These are phyloP conservation scores for Cydia amplana DNA, from an alignment of 1,140 invertebrate species.

Conservation along the genomic window DNA sequence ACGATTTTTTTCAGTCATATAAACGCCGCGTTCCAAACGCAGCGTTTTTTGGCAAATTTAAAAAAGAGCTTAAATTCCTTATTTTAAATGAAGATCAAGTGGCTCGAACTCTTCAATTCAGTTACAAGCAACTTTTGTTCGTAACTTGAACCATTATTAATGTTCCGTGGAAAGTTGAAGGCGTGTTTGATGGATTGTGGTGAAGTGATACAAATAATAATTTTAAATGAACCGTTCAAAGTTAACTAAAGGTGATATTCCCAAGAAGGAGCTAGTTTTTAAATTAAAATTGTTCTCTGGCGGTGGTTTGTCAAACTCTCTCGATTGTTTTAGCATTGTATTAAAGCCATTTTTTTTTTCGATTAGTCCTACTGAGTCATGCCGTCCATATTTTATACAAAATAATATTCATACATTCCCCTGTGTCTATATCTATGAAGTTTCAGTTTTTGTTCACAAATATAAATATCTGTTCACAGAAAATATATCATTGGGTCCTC, in stretches of 20 bases:
- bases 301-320: background rate
- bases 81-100: background rate
- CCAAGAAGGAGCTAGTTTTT: background rate
- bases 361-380: too few species aligned
- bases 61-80: too few species aligned
- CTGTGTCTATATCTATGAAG: too few species aligned
- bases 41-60: too few species aligned
- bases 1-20: too few species aligned
- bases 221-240: conserved; percentile 6
- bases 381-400: too few species aligned
- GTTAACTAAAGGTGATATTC: background rate
- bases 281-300: background rate
- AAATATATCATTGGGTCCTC: too few species aligned
- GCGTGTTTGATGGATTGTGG: conserved; percentile 12
- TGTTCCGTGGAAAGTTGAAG: conserved; percentile 22
- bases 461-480: too few species aligned
- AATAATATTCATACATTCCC: too few species aligned
- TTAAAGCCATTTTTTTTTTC: too few species aligned
- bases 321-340: background rate
- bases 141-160: conserved; percentile 23
- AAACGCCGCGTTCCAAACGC: too few species aligned
- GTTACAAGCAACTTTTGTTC: conserved; percentile 13
- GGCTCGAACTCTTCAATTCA: background rate
- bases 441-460: too few species aligned
- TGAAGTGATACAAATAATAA: background rate